A percentile compares a stretch with the other conserved stretches of the same genome.
Conservation (phyloP, 2,113 vertebrate genomes). For the Copsychus sechellarum region DNA sequence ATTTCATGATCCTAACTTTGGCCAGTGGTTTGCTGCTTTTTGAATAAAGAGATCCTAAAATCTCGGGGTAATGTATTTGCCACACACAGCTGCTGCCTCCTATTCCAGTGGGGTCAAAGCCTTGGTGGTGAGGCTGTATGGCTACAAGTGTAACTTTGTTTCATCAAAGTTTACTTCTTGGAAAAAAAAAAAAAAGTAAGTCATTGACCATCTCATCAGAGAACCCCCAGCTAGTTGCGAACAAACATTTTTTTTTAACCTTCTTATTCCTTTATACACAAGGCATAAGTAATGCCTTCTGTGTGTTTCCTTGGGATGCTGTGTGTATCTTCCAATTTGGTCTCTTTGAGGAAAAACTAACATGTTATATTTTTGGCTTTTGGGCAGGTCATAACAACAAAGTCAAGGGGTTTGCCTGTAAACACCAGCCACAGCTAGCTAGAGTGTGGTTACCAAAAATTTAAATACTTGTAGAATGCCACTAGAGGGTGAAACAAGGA, state of each 20-base stretch:
- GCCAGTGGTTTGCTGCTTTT: neutral
- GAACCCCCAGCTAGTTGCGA: neutral
- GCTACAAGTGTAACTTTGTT: neutral
- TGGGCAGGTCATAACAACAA: neutral
- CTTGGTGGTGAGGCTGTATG: neutral
- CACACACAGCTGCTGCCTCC: neutral
- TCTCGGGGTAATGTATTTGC: neutral
- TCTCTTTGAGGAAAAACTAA: neutral
- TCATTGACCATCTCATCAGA: neutral
- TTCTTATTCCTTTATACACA: neutral
- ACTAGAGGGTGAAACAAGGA: neutral
- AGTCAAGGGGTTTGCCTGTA: conserved; percentile 13
- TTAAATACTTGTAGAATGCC: conserved; percentile 17
- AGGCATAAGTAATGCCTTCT: neutral
- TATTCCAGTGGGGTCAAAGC: neutral
- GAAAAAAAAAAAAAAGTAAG: neutral
- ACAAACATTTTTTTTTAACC: neutral
- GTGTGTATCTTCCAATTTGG: neutral
- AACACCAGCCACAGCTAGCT: conserved; percentile 8
- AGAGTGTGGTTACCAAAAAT: neutral
- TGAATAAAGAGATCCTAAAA: neutral
- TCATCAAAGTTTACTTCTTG: neutral
- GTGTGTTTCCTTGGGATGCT: neutral
- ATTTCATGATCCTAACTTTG: neutral
- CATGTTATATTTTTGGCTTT: conserved; percentile 15